A percentile compares a stretch with the other conserved stretches of the same genome.
Evolutionary conservation across 2,888 invertebrate genomes (phyloP).

Genomic region (Drosophila merina): DNA sequence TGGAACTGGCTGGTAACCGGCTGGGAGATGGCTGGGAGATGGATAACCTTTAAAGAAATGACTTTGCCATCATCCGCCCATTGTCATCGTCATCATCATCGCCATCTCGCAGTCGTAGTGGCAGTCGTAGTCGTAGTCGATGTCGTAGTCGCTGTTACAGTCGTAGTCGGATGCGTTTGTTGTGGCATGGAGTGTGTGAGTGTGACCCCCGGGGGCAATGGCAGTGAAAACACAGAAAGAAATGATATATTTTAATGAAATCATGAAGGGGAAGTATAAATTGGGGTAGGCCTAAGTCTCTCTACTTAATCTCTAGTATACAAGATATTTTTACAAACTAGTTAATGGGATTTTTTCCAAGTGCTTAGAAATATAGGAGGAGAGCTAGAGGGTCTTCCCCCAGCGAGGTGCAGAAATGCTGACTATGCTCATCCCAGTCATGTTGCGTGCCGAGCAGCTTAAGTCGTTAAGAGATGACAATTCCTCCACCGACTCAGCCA

Average conservation of each 20-base stretch:
- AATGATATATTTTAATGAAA: not conserved
- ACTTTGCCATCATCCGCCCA: slow-evolving; percentile 41
- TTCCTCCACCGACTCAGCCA: slow-evolving; percentile 38
- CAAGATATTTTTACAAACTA: too few relatives aligned
- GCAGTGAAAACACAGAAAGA: slow-evolving; percentile 16
- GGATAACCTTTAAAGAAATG: slow-evolving; percentile 54
- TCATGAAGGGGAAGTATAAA: not conserved
- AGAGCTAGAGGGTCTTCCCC: not conserved
- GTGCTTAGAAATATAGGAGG: too few relatives aligned
- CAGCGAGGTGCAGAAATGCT: slow-evolving; percentile 54
- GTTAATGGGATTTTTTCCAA: too few relatives aligned
- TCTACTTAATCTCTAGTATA: too few relatives aligned
- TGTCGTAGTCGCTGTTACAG: not conserved
- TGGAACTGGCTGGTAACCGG: too few relatives aligned
- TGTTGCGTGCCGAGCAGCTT: slow-evolving; percentile 72
- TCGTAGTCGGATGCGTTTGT: slow-evolving; percentile 28
- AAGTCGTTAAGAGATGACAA: slow-evolving; percentile 72
- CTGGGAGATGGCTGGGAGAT: not conserved
- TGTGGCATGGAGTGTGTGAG: slow-evolving; percentile 47
- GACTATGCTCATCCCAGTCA: slow-evolving; percentile 55
- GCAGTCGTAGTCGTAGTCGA: not conserved
- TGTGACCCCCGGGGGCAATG: slow-evolving; percentile 50
- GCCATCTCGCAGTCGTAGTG: slow-evolving; percentile 9
- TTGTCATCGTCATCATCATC: slow-evolving; percentile 40
- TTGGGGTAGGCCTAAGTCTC: not conserved